Evolutionary conservation across 1,140 invertebrate species (phyloP), one percentile per base, ranked within the genome.

Genomic region (Saccostrea cuccullata): DNA sequence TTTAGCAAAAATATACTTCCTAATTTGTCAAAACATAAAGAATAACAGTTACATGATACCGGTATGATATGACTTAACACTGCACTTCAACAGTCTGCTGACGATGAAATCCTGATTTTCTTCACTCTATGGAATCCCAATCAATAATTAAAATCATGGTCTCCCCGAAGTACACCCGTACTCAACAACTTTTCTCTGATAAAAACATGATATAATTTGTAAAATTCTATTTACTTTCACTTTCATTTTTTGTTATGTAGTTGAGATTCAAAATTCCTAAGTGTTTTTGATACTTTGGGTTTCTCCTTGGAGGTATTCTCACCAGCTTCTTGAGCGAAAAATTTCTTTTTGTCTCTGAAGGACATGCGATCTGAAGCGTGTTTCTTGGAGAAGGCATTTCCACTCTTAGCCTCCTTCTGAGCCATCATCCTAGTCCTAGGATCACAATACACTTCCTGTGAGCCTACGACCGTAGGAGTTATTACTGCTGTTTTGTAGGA

Each of bases 311-410:
- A n/a, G n/a, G n/a, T n/a, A n/a, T n/a, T n/a, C n/a, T n/a, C n/a
- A n/a, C n/a, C n/a, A n/a, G n/a, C n/a, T n/a, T n/a, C n/a, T n/a
- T n/a, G n/a, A n/a, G n/a, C n/a, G 91, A 95, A 95, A 89, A 95
- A 93, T 90, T 95, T 94, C 95, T 95, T 95, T 92, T 95, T 95
- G 90, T 95, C 95, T 87, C 94, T 92, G 90, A 95, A 95, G 20
- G 93, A 94, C 91, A 94, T 92, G 70, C 93, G 90, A 55, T 94
- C 94, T 17, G 90, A 56, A 17, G 58, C 91, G 85, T 82, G 85
- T 64, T 88, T 91, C 73, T 91, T 91, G 2, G 70, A 70, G 6
- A 26, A 56, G 15, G 55, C 55, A n/a, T 73, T 82, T 9, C 55
- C 55, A 36, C 89, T 86, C 83, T 91, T 90, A 47, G 91, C 89